Percentiles rank a stretch among this genome's conserved stretches.
Evolutionary conservation across 1,140 invertebrate species (phyloP).

Genomic region (Stenopsyche tienmushanensis): DNA sequence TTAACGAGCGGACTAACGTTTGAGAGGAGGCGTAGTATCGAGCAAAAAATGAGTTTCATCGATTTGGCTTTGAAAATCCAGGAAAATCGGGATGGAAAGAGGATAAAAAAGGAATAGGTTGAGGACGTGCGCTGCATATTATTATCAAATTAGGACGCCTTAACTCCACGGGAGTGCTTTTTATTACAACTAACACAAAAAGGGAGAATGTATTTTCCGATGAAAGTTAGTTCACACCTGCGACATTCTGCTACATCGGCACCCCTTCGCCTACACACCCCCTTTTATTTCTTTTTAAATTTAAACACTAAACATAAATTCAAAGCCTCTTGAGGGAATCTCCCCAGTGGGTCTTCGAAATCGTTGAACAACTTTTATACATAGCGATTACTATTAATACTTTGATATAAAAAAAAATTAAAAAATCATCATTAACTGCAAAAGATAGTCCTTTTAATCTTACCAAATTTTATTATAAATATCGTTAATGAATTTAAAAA

Average conservation of each 20-base stretch:
- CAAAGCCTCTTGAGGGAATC: too few species aligned
- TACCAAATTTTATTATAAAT: too few species aligned
- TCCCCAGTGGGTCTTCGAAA: too few species aligned
- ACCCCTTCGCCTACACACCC: too few species aligned
- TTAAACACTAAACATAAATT: too few species aligned
- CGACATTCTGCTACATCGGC: not conserved
- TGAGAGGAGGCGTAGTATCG: slow-evolving; percentile 12
- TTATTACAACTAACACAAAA: slow-evolving; percentile 24
- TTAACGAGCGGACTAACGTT: slow-evolving; percentile 1
- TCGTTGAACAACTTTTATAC: too few species aligned
- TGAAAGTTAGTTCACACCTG: slow-evolving; percentile 13
- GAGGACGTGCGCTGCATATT: slow-evolving; percentile 29
- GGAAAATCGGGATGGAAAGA: not conserved
- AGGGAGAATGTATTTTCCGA: slow-evolving; percentile 3
- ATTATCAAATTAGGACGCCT: slow-evolving; percentile 25
- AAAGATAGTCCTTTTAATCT: too few species aligned
- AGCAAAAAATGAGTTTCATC: slow-evolving; percentile 12
- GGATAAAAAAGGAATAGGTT: slow-evolving; percentile 23
- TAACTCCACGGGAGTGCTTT: slow-evolving; percentile 11
- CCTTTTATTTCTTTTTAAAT: too few species aligned
- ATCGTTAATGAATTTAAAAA: too few species aligned
- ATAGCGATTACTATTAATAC: too few species aligned
- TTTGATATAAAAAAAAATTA: too few species aligned
- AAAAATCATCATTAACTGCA: too few species aligned
- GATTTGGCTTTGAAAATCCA: slow-evolving; percentile 3